phyloP scores from a whole-genome alignment of 2,888 invertebrate species.

The Panzeria rudis region DNA sequence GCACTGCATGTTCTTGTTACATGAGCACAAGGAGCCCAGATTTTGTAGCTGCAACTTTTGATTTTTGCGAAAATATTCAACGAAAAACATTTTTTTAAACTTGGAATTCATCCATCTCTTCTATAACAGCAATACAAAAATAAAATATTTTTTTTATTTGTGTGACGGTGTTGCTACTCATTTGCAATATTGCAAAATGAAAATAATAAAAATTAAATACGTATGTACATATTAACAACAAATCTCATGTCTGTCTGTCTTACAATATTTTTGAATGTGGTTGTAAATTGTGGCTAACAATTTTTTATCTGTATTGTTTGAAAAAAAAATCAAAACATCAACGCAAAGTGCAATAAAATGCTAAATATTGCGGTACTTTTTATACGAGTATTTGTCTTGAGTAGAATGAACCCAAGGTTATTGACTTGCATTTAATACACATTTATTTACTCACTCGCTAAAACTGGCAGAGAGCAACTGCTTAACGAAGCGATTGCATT shows the following conservation, averaged over 20 bases:
- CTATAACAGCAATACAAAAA: slow-evolving; percentile 47
- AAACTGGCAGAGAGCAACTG: background rate
- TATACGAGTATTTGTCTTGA: slow-evolving; percentile 1
- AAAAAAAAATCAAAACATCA: slow-evolving; percentile 42
- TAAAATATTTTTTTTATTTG: slow-evolving; percentile 33
- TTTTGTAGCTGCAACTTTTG: slow-evolving; percentile 78
- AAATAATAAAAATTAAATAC: slow-evolving; percentile 22
- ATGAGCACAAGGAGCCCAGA: slow-evolving; percentile 84
- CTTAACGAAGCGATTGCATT: background rate
- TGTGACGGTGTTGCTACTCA: slow-evolving; percentile 54
- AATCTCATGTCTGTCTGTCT: slow-evolving; percentile 53
- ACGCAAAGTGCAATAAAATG: slow-evolving; percentile 62
- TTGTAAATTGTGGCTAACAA: slow-evolving; percentile 60
- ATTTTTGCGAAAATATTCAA: slow-evolving; percentile 63
- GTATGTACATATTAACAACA: slow-evolving; percentile 40
- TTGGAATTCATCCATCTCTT: slow-evolving; percentile 65
- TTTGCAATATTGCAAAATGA: slow-evolving; percentile 65
- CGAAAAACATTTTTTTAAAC: slow-evolving; percentile 61
- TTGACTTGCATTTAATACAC: slow-evolving; percentile 8
- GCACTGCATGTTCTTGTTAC: slow-evolving; percentile 84
- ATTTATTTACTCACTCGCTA: background rate
- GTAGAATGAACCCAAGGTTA: background rate
- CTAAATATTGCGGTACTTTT: slow-evolving; percentile 67
- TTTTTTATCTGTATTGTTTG: slow-evolving; percentile 49
- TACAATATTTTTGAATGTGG: slow-evolving; percentile 49